Evolutionary conservation across 2,888 invertebrate genomes (phyloP), one percentile per base, ranked within the genome.

Genomic region (Callinectes sapidus): DNA sequence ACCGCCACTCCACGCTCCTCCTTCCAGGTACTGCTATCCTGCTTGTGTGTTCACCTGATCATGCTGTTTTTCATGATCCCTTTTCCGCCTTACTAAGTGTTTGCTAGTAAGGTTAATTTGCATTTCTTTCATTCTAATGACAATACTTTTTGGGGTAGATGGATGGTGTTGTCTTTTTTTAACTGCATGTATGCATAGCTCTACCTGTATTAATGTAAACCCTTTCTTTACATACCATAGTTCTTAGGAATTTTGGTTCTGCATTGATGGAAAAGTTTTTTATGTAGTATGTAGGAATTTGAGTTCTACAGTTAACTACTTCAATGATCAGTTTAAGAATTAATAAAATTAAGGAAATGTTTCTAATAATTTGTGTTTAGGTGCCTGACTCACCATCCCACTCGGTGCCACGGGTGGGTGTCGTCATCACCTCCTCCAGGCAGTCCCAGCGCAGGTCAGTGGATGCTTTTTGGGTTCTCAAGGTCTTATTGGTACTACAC

Each of bases 381-480:
- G 92, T 94, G 39, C 94, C 94, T 13, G 94, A 94, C 88, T 94
- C 94, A 6, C 93, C 94, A 13, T 93, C 94, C 42, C 93, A 94
- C 87, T 94, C 96, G 95, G 96, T 96, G n/a, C 96, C 97, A 95
- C 98, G 98, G 96, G 98, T 98, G 1, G 98, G 98, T 0, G 98
- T 98, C 13, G 98, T 98, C 90, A 98, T 98, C 92, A 98, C 98
- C 1, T 98, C 98, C 2, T 98, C 98, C 95, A 96, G 98, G 90
- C 97, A 98, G 95, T 98, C 98, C 23, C 98, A 98, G 95, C 96
- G 98, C 95, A 97, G 98, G 98, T 98, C 95, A 95, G 95, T 95
- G 86, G 48, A 48, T 10, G 48, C 48, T 48, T 48, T 10, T 48
- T 10, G 3, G 48, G 48, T 48, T 8, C 48, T 48, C 48, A 18